Conservation (phyloP, 2,888 invertebrate genomes). For the Dioctria rufipes region DNA sequence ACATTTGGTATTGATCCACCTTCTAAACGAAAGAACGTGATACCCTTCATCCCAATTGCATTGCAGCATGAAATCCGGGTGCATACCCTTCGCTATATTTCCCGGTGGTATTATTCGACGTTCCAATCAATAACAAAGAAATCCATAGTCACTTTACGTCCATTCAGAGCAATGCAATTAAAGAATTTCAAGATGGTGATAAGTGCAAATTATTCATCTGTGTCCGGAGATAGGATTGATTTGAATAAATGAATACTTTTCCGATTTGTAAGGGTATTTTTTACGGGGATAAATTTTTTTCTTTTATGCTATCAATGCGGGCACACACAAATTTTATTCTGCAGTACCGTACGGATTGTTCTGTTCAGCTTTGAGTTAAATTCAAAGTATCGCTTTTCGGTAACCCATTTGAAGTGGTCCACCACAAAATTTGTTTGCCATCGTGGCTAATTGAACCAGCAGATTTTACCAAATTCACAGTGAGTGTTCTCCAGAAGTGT, state of each 20-base stretch:
- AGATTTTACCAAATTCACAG: conserved; percentile 8
- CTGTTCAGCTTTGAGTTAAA: not conserved
- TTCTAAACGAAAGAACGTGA: conserved; percentile 3
- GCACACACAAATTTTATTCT: not conserved
- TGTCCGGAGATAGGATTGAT: not conserved
- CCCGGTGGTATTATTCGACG: not conserved
- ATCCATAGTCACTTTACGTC: not conserved
- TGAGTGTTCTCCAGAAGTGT: conserved; percentile 12
- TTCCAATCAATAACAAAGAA: conserved; percentile 17
- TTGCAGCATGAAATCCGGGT: conserved; percentile 32
- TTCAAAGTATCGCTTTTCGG: not conserved
- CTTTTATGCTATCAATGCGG: not conserved
- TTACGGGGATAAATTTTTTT: not conserved
- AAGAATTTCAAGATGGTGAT: conserved; percentile 42
- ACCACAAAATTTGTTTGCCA: conserved; percentile 6
- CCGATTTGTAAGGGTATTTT: not conserved
- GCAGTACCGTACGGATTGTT: not conserved
- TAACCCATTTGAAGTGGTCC: not conserved
- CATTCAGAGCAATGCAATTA: conserved; percentile 39
- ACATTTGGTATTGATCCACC: conserved; percentile 49
- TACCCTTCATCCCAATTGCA: not conserved
- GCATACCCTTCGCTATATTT: not conserved
- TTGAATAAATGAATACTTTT: conserved; percentile 4
- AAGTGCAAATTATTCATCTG: conserved; percentile 54
- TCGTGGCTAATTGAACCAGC: conserved; percentile 40